Evolutionary conservation across 2,113 vertebrate genomes (phyloP).

Genomic region (Lamprotornis superbus): DNA sequence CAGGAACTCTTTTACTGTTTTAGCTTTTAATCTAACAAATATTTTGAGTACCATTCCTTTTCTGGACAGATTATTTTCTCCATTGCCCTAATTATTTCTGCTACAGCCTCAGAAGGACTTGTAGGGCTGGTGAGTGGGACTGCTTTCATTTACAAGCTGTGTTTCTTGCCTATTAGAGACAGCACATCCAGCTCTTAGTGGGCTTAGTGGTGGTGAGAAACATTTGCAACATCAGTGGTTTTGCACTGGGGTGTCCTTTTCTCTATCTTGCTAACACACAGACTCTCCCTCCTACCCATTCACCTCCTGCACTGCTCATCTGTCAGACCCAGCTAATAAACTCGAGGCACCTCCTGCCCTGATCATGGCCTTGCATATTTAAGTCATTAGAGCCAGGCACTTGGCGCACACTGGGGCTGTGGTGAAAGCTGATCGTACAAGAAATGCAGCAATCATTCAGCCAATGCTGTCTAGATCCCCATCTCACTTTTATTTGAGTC

Average conservation of each 20-base stretch:
- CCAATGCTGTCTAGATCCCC: not conserved
- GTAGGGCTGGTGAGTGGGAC: not conserved
- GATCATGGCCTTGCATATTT: slow-evolving; percentile 39
- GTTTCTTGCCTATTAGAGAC: not conserved
- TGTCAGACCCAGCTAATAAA: slow-evolving; percentile 14
- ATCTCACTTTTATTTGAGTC: not conserved
- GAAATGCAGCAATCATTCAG: not conserved
- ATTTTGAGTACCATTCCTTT: slow-evolving; percentile 22
- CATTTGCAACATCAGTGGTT: not conserved
- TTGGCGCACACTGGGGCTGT: not conserved
- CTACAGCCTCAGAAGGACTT: not conserved
- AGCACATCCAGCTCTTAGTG: not conserved
- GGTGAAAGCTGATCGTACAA: slow-evolving; percentile 4
- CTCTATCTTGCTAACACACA: not conserved
- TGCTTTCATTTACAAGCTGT: not conserved
- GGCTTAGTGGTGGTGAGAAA: not conserved
- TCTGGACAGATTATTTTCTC: not conserved
- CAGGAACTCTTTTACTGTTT: not conserved
- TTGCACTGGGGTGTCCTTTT: not conserved
- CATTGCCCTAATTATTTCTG: not conserved
- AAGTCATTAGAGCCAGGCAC: not conserved
- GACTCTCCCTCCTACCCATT: not conserved
- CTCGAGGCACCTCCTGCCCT: slow-evolving; percentile 16
- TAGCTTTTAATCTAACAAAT: not conserved
- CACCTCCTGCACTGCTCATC: not conserved